These are phyloP conservation scores for Drosophila helvetica DNA, from an alignment of 2,888 invertebrate species.

Conservation along the genomic window DNA sequence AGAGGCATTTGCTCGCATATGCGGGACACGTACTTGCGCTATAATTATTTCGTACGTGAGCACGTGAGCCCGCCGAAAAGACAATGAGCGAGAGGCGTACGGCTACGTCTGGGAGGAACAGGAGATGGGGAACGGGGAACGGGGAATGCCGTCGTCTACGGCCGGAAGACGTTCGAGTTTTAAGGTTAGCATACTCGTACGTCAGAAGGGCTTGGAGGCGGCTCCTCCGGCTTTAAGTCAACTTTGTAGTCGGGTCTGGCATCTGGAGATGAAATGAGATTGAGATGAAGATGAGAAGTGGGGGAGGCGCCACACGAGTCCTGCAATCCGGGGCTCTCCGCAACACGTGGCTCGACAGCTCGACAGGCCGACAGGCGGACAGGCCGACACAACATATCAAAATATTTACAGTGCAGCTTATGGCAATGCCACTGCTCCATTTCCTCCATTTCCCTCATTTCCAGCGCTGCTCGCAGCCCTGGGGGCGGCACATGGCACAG, in stretches of 20 bases:
- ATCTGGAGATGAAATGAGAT: neutral
- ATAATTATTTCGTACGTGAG: slow-evolving; percentile 80
- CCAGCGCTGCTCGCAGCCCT: neutral
- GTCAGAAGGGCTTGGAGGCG: neutral
- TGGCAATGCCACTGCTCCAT: neutral
- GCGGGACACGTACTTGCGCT: slow-evolving; percentile 77
- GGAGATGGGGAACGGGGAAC: neutral
- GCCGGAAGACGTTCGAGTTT: slow-evolving; percentile 4
- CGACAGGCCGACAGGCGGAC: slow-evolving; percentile 3
- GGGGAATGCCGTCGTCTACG: slow-evolving; percentile 1
- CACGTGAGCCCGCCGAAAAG: slow-evolving; percentile 50
- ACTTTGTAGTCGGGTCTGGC: neutral
- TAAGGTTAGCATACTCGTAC: slow-evolving; percentile 1
- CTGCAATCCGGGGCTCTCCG: neutral
- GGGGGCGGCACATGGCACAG: neutral
- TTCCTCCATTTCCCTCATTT: neutral
- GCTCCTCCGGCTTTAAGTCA: neutral
- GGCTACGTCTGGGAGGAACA: neutral
- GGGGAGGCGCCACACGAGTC: neutral
- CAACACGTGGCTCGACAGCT: slow-evolving; percentile 15
- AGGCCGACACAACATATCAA: slow-evolving; percentile 10
- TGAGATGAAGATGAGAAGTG: neutral
- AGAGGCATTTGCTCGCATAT: slow-evolving; percentile 46
- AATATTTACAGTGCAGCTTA: slow-evolving; percentile 8
- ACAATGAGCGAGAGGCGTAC: slow-evolving; percentile 27